These are phyloP conservation scores for Dendrocincla tyrannina DNA, from an alignment of 2,797 vertebrate genomes.

Conservation along the genomic window DNA sequence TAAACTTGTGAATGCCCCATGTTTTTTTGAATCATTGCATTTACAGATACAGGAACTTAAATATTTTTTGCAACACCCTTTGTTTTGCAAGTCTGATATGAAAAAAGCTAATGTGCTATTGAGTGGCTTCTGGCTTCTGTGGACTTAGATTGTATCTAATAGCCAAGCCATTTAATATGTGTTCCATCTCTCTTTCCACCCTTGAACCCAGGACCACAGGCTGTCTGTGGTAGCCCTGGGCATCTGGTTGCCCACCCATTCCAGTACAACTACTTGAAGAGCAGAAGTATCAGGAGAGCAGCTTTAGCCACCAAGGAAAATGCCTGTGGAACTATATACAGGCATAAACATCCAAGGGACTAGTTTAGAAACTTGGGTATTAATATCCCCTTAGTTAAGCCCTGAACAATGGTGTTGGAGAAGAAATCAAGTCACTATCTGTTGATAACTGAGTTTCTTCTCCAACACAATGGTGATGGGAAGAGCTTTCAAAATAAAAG, in stretches of 20 bases:
- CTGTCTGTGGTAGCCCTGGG: too few relatives aligned
- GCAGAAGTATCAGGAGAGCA: not conserved
- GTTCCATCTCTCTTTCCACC: not conserved
- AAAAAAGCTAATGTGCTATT: not conserved
- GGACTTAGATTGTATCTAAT: not conserved
- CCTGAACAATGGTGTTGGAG: not conserved
- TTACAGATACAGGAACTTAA: not conserved
- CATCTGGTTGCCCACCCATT: not conserved
- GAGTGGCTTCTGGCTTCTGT: not conserved
- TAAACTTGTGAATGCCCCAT: not conserved
- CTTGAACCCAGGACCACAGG: not conserved
- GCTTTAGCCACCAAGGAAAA: not conserved
- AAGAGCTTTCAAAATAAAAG: not conserved
- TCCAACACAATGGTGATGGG: not conserved
- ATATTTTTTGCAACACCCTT: not conserved
- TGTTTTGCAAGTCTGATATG: not conserved
- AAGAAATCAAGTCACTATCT: too few relatives aligned
- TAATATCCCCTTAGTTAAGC: not conserved
- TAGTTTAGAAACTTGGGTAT: not conserved
- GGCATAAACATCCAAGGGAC: not conserved
- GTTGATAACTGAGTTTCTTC: too few relatives aligned
- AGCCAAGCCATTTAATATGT: not conserved
- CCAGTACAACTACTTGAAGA: not conserved
- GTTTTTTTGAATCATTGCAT: not conserved
- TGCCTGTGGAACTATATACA: not conserved